Conservation (phyloP, 2,888 invertebrate species). For the Chromoteleia sp. region DNA sequence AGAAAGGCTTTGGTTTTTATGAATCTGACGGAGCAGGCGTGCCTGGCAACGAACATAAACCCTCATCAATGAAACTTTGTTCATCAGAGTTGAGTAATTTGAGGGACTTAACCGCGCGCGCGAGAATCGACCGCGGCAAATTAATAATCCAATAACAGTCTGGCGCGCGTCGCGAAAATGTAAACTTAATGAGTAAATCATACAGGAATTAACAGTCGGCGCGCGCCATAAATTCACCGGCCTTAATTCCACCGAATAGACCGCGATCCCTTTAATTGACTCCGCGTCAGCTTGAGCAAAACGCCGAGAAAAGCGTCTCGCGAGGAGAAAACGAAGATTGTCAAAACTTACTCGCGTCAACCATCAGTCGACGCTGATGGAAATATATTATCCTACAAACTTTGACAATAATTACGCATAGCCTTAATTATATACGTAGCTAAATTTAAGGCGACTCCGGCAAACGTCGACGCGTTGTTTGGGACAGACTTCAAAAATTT, state of each 20-base stretch:
- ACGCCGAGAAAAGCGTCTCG: neutral
- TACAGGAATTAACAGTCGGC: slow-evolving; percentile 59
- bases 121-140: slow-evolving; percentile 57
- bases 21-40: no score
- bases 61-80: slow-evolving; percentile 54
- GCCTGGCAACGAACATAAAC: slow-evolving; percentile 5
- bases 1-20: no score
- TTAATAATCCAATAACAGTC: slow-evolving; percentile 67
- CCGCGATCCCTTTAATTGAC: slow-evolving; percentile 62
- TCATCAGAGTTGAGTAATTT: slow-evolving; percentile 61
- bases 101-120: slow-evolving; percentile 47
- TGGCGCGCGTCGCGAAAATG: slow-evolving; percentile 58
- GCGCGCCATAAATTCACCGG: slow-evolving; percentile 54
- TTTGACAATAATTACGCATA: slow-evolving; percentile 29
- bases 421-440: slow-evolving; percentile 27
- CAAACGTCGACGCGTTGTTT: no score
- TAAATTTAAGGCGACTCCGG: neutral
- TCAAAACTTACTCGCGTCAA: slow-evolving; percentile 44
- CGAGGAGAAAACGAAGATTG: slow-evolving; percentile 6
- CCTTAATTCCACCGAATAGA: slow-evolving; percentile 57
- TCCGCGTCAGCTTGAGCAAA: slow-evolving; percentile 33
- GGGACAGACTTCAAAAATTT: no score
- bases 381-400: slow-evolving; percentile 45
- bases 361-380: slow-evolving; percentile 34
- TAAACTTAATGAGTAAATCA: slow-evolving; percentile 68